Evolutionary conservation across 1,140 invertebrate species (phyloP).

Genomic region (Chlorops oryzae): DNA sequence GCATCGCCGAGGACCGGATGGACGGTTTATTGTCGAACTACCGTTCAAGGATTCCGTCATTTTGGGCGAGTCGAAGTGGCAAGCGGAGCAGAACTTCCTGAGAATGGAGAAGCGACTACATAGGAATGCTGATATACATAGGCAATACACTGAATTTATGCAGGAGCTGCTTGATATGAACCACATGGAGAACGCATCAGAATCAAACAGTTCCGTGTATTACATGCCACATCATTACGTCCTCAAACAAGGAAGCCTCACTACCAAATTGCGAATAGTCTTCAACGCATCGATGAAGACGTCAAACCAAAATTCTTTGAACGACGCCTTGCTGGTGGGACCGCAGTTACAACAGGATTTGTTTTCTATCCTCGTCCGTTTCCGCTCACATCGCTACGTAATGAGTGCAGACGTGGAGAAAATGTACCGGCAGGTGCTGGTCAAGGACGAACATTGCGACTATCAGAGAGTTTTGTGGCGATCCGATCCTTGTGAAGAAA

Average conservation of each 20-base stretch:
- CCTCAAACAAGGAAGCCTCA: slow-evolving; percentile 18
- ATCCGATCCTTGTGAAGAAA: slow-evolving; percentile 9
- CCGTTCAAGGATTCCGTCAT: neutral
- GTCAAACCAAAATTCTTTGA: slow-evolving; percentile 23
- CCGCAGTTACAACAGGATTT: neutral
- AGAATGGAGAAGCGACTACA: neutral
- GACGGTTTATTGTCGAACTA: neutral
- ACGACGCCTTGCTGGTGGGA: slow-evolving; percentile 31
- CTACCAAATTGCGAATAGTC: slow-evolving; percentile 24
- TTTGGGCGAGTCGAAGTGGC: neutral
- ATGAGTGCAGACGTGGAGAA: slow-evolving; percentile 19
- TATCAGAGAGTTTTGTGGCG: slow-evolving; percentile 45
- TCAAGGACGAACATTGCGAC: slow-evolving; percentile 10
- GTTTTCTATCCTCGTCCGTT: slow-evolving; percentile 12
- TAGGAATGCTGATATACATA: neutral
- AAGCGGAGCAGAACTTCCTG: neutral
- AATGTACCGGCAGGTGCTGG: slow-evolving; percentile 22
- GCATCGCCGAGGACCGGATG: neutral
- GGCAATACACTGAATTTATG: slow-evolving; percentile 25
- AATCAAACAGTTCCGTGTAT: slow-evolving; percentile 1
- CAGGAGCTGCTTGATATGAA: slow-evolving; percentile 24
- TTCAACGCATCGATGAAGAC: slow-evolving; percentile 16
- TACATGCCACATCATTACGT: slow-evolving; percentile 13
- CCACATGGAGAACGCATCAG: slow-evolving; percentile 25
- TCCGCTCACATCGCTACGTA: slow-evolving; percentile 18